Evolutionary conservation across 2,888 invertebrate species (phyloP).

Genomic region (Cancer borealis): DNA sequence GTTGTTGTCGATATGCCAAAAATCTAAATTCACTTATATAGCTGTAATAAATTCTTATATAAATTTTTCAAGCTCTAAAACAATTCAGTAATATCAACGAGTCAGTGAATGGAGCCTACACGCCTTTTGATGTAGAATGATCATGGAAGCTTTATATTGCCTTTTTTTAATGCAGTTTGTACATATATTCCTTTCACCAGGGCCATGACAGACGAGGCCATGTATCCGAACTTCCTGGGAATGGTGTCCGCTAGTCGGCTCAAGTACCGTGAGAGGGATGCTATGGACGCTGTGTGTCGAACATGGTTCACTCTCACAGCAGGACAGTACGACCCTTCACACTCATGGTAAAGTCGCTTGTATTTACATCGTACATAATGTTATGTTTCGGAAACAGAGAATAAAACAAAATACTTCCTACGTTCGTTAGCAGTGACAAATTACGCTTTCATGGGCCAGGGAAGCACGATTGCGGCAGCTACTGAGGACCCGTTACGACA

Average conservation of each 20-base stretch:
- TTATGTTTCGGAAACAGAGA: background rate
- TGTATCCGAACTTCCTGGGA: constrained; percentile 44
- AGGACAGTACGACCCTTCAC: constrained; percentile 53
- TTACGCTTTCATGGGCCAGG: constrained; percentile 27
- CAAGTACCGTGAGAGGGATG: constrained; percentile 70
- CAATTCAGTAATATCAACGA: background rate
- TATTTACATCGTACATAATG: background rate
- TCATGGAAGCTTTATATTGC: background rate
- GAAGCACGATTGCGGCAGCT: constrained; percentile 61
- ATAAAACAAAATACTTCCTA: background rate
- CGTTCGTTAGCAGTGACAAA: background rate
- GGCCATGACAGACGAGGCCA: constrained; percentile 57
- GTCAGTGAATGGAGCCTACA: background rate
- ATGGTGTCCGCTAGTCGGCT: constrained; percentile 51
- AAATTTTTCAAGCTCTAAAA: background rate
- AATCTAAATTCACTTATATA: background rate
- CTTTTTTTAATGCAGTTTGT: background rate
- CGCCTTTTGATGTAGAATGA: background rate
- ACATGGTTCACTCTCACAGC: constrained; percentile 57
- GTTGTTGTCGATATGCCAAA: background rate
- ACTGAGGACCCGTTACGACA: constrained; percentile 62
- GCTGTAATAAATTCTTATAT: too few relatives aligned
- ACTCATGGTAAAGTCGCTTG: constrained; percentile 50
- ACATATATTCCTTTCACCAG: constrained; percentile 17
- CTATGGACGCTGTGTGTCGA: constrained; percentile 64